Evolutionary conservation across 1,140 invertebrate genomes (phyloP), one percentile per base, ranked within the genome.

Genomic region (Pararge aegeria): DNA sequence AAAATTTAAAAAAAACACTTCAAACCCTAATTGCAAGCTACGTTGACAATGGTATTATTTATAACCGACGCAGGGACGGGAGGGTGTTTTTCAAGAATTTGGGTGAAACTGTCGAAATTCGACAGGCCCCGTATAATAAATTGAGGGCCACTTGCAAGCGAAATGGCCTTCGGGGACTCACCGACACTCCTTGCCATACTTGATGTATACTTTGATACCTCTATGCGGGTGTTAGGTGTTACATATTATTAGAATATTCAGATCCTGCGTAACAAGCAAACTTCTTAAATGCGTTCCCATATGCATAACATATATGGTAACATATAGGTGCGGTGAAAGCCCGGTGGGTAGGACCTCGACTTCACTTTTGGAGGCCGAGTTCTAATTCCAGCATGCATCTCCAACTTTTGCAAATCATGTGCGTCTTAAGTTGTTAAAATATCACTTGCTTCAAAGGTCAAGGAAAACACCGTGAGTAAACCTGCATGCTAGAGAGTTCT

Each of bases 101-200:
- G 52, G 40, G 52, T 34, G 37, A 52, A 59, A 59, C 56, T 59
- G 56, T 52, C 56, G 49, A 52, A 59, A 46, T 48, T 52, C 56
- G 56, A 44, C 40, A 38, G 49, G 48, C 37, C 56, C 49, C 49
- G 21, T 59, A 59, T 59, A 59, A 59, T 59, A 59, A 59, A 59
- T 59, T 59, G 52, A 48, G 49, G 49, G 12, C 49, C 56, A 52
- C 49, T 59, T 59, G 56, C 49, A 59, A 46, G 50, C 46, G 20
- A 49, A 52, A 44, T 59, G 40, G 49, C 56, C 56, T 52, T 44
- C 38, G 24, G 49, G 49, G 49, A 52, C n/a, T 51, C 40, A 1
- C 37, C 4, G 37, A 40, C 16, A 40, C 37, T 18, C 13, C 1
- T 3, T 40, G n/a, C 37, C 37, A 15, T 30, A 30, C 29, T 30